Percentiles rank a stretch among this genome's conserved stretches.
These are phyloP conservation scores for Porites evermanni DNA, from an alignment of 92 coral and sea anemone species.

Conservation along the genomic window DNA sequence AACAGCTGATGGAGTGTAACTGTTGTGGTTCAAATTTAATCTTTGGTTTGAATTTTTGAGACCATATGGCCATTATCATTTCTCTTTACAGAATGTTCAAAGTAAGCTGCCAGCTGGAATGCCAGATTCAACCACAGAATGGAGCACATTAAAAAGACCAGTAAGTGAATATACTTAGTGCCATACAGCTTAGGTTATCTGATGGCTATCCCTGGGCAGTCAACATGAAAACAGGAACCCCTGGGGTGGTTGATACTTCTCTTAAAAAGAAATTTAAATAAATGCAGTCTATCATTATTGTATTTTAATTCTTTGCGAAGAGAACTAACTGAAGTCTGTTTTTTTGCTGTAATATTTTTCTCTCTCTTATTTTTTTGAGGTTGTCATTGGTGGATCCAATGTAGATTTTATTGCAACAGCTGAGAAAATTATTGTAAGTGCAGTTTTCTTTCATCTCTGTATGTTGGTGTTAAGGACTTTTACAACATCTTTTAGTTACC, in stretches of 20 bases:
- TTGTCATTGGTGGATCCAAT: conserved; percentile 95
- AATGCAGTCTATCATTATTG: too few species aligned
- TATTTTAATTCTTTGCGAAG: too few species aligned
- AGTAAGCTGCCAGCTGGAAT: conserved; percentile 18
- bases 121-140: conserved; percentile 32
- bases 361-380: conserved; percentile 54
- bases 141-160: conserved; percentile 30
- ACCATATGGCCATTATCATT: too few species aligned
- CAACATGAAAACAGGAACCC: too few species aligned
- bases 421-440: conserved; percentile 82
- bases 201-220: not conserved
- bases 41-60: too few species aligned
- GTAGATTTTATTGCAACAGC: conserved; percentile 98
- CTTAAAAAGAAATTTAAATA: not conserved
- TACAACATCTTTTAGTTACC: too few species aligned
- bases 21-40: too few species aligned
- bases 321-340: not conserved
- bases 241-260: too few species aligned
- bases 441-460: too few species aligned
- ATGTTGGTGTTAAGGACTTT: not conserved
- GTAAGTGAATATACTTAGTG: conserved; percentile 30
- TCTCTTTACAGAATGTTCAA: not conserved
- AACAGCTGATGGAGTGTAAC: too few species aligned
- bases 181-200: not conserved
- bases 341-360: not conserved